Conservation (phyloP, 2,797 vertebrate species). For the Selene dorsalis region DNA sequence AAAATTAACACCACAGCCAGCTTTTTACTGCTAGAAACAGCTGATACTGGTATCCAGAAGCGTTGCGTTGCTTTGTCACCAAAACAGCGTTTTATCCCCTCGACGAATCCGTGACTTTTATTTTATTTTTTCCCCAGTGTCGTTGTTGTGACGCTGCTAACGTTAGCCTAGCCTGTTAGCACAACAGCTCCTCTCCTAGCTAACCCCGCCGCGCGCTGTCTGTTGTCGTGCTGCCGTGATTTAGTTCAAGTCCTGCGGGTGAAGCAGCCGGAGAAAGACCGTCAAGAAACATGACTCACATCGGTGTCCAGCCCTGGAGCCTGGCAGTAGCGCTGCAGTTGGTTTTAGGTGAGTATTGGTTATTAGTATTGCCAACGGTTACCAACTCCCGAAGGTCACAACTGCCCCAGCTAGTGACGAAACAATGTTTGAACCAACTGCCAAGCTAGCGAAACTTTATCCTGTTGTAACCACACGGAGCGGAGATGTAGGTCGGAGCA, state of each 20-base stretch:
- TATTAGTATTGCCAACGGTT: not conserved
- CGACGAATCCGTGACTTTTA: not conserved
- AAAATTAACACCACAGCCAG: not conserved
- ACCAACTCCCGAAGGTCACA: slow-evolving; percentile 39
- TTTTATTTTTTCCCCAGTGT: not conserved
- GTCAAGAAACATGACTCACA: slow-evolving; percentile 73
- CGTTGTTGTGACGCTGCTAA: slow-evolving; percentile 36
- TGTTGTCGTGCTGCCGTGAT: slow-evolving; percentile 48
- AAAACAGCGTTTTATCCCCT: not conserved
- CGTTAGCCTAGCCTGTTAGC: slow-evolving; percentile 56
- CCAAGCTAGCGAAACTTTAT: not conserved
- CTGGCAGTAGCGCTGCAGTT: slow-evolving; percentile 59
- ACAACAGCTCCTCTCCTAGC: slow-evolving; percentile 29
- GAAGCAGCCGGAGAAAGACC: slow-evolving; percentile 22
- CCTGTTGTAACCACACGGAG: not conserved
- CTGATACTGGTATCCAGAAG: not conserved
- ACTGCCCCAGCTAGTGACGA: not conserved
- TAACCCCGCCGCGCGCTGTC: slow-evolving; percentile 1
- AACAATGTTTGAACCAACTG: fast-evolving
- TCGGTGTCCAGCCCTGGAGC: slow-evolving; percentile 52
- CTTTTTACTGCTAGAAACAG: not conserved
- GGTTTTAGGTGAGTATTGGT: slow-evolving; percentile 76
- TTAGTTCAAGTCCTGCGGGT: not conserved
- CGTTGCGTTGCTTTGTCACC: fast-evolving
- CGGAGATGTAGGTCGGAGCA: no score